Evolutionary conservation across 2,888 invertebrate genomes (phyloP), one percentile per base, ranked within the genome.

Genomic region (Cerastoderma edule): DNA sequence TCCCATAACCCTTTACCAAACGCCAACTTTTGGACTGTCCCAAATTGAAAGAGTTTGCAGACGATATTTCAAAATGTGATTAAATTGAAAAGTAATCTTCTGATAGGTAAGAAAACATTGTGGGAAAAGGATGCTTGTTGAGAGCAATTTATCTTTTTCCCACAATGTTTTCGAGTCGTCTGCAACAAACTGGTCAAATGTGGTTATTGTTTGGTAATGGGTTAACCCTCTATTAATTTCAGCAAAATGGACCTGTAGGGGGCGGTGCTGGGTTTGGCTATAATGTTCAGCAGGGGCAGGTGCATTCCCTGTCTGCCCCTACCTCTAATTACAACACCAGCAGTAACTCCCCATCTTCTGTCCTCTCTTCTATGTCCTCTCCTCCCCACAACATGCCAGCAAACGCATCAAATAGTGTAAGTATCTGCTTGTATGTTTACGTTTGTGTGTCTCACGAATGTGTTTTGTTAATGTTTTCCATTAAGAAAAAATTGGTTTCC

Each of bases 221-320:
- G 53, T 19, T 53, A 53, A 53, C 24, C 22, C 53, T 27, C 8
- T 53, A 5, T 53, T 24, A 66, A 53, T 79, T 80, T 68, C 80
- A 85, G 84, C 86, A 75, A n/a, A 83, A 83, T 78, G 86, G 86
- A 67, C 86, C 84, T 28, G 73, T 83, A 69, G 84, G 83, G 66
- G 84, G 83, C 50, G 80, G 78, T 71, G 83, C 78, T 76, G 83
- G 81, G 46, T 85, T 84, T 80, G 80, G 79, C 57, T 84, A 79
- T 74, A 80, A 84, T 72, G 77, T 83, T 60, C 60, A 35, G 54
- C 83, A 72, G 72, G 78, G 72, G 46, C 75, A 68, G 57, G 85
- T 83, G 48, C 87, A 86, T 75, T 87, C 84, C 19, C 32, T 73
- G 57, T 63, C 73, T 50, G 67, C 81, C 48, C 81, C 85, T 64